phyloP scores from a whole-genome alignment of 2,113 vertebrate species.

The Lutjanus erythropterus region DNA sequence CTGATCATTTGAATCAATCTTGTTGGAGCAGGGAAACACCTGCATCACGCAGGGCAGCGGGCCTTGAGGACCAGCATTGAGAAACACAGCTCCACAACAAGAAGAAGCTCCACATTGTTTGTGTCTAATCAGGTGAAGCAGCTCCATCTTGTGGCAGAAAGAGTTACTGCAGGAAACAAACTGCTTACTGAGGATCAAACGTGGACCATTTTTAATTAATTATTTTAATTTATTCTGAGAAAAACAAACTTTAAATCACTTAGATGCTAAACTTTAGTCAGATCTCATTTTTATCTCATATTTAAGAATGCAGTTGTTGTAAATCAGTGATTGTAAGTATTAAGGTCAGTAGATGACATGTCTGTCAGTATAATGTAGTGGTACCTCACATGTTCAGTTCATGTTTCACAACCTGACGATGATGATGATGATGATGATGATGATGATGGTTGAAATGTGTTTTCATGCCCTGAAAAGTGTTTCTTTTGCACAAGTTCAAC shows the following conservation, averaged over 20 bases:
- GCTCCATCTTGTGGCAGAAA: conserved; percentile 40
- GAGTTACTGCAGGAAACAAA: neutral
- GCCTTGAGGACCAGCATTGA: too few species aligned
- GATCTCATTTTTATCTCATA: neutral
- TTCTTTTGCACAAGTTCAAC: neutral
- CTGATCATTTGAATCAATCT: too few species aligned
- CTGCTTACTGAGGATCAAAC: neutral
- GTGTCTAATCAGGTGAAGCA: neutral
- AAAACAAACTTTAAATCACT: neutral
- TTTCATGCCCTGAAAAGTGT: neutral
- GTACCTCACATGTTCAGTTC: neutral
- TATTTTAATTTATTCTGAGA: neutral
- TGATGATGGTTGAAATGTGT: neutral
- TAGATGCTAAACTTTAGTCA: neutral
- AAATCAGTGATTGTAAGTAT: neutral
- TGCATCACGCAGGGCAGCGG: too few species aligned
- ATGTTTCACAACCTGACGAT: neutral
- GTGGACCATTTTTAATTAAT: neutral
- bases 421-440: neutral
- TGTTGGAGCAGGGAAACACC: too few species aligned
- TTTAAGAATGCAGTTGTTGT: too few species aligned
- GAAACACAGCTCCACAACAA: too few species aligned
- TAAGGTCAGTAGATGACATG: neutral
- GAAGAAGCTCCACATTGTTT: neutral
- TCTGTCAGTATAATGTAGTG: neutral